These are phyloP conservation scores for Podilymbus podiceps DNA, from an alignment of 2,113 vertebrate genomes.

Conservation along the genomic window DNA sequence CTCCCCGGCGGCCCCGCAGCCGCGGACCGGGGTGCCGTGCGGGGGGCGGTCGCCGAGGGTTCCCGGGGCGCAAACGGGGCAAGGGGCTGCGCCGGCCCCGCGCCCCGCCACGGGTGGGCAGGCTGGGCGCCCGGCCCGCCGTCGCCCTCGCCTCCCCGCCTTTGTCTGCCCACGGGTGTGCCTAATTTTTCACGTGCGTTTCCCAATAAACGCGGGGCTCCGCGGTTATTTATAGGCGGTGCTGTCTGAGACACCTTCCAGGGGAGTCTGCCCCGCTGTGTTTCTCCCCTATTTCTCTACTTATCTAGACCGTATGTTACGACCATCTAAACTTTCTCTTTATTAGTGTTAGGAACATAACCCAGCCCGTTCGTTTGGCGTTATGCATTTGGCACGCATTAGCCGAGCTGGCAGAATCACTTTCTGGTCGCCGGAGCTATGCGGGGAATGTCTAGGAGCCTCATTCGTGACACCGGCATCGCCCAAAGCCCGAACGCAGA, in stretches of 20 bases:
- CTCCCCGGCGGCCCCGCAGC: neutral
- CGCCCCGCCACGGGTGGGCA: neutral
- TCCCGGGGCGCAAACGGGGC: too few relatives aligned
- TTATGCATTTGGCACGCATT: constrained; percentile 37
- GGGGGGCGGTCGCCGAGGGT: too few relatives aligned
- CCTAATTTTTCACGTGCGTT: neutral
- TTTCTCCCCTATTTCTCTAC: constrained; percentile 13
- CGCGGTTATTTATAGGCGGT: neutral
- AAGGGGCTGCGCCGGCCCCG: neutral
- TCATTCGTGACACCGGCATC: constrained; percentile 7
- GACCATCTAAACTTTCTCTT: constrained; percentile 52
- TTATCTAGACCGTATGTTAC: neutral
- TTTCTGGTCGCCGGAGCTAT: constrained; percentile 20
- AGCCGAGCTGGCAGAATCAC: neutral
- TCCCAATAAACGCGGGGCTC: neutral
- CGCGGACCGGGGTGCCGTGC: too few relatives aligned
- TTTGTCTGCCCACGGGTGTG: neutral
- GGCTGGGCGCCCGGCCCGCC: neutral
- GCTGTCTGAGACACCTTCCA: constrained; percentile 22
- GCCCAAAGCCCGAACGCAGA: constrained; percentile 21
- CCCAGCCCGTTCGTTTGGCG: constrained; percentile 27
- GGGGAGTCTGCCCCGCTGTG: neutral
- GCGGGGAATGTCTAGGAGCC: constrained; percentile 31
- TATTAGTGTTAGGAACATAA: constrained; percentile 46
- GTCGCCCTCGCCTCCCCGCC: neutral